A percentile compares a stretch with the other conserved stretches of the same genome.
phyloP scores from a whole-genome alignment of 2,113 vertebrate species.

The Polypterus bichir region DNA sequence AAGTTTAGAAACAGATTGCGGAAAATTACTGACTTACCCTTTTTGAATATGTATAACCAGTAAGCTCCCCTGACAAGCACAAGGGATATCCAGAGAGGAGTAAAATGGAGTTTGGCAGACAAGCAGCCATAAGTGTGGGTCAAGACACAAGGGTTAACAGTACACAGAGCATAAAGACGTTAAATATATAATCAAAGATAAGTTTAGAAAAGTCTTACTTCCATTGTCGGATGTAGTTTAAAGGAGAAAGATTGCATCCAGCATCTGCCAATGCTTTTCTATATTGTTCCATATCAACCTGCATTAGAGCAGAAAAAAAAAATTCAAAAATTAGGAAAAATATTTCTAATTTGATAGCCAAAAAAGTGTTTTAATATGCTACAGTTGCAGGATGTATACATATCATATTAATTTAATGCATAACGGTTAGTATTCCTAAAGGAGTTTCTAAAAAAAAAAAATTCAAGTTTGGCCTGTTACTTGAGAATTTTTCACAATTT shows the following conservation, averaged over 20 bases:
- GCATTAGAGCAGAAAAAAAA: conserved; percentile 16
- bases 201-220: conserved; percentile 61
- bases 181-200: background rate
- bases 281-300: conserved; percentile 91
- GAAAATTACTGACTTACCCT: no score
- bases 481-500: background rate
- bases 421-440: no score
- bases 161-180: background rate
- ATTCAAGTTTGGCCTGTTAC: no score
- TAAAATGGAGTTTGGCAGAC: background rate
- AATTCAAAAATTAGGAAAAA: background rate
- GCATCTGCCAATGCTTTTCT: conserved; percentile 77
- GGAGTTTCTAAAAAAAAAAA: no score
- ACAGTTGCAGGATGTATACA: background rate
- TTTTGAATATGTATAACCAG: no score
- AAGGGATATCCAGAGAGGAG: no score
- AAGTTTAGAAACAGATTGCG: no score
- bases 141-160: background rate
- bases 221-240: conserved; percentile 95
- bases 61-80: no score
- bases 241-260: conserved; percentile 78
- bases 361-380: background rate
- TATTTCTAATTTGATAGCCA: no score
- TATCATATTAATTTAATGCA: no score
- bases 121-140: background rate